These are phyloP conservation scores for Diarsia brunnea DNA, from an alignment of 2,888 invertebrate genomes.

Conservation along the genomic window DNA sequence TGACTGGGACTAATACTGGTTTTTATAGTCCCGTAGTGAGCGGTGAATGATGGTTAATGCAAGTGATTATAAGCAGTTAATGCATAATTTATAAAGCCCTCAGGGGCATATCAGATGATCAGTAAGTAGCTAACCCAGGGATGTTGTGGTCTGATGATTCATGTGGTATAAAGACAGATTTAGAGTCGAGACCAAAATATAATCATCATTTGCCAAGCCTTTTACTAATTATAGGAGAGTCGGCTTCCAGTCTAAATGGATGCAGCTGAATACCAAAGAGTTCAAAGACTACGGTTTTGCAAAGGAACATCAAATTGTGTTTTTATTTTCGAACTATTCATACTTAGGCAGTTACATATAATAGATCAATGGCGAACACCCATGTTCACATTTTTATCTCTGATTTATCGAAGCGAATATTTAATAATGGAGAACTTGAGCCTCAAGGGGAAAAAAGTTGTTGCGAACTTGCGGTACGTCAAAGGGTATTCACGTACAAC, in stretches of 20 bases:
- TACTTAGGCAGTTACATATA: neutral
- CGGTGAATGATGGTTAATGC: neutral
- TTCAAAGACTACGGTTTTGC: neutral
- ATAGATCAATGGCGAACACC: neutral
- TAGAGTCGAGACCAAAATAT: neutral
- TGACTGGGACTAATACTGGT: slow-evolving; percentile 11
- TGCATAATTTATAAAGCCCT: slow-evolving; percentile 1
- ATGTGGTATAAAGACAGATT: neutral
- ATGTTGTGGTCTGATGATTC: neutral
- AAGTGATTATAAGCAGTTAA: neutral
- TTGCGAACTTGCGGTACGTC: neutral
- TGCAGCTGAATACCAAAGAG: neutral
- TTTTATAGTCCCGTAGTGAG: neutral
- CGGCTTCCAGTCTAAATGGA: neutral
- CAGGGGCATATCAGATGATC: neutral
- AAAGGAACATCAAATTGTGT: neutral
- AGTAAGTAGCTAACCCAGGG: neutral
- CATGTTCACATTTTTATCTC: neutral
- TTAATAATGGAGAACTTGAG: slow-evolving; percentile 13
- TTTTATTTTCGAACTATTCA: neutral
- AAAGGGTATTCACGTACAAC: slow-evolving; percentile 12
- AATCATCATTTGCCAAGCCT: neutral
- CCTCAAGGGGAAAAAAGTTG: neutral
- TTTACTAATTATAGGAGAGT: neutral
- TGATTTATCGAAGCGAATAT: slow-evolving; percentile 2